These are phyloP conservation scores for Trichoplusia ni DNA, from an alignment of 1,140 invertebrate species.

Conservation along the genomic window DNA sequence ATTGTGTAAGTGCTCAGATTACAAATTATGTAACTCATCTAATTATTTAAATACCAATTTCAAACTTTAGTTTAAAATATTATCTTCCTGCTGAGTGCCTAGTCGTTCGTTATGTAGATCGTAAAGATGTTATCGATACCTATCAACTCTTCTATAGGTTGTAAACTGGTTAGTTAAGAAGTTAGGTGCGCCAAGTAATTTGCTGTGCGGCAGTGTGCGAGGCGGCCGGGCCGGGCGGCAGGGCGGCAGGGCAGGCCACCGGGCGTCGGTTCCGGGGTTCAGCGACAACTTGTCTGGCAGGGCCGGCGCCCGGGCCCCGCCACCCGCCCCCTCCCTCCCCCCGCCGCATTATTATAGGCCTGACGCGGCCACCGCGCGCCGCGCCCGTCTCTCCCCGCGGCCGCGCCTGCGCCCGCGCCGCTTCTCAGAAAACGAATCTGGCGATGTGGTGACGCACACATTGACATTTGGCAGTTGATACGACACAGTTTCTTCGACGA, in stretches of 20 bases:
- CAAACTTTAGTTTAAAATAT: no score
- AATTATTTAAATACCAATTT: no score
- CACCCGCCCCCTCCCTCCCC: slow-evolving; percentile 83
- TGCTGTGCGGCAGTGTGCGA: slow-evolving; percentile 41
- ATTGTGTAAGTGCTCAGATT: no score
- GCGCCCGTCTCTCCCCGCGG: slow-evolving; percentile 46
- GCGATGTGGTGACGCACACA: slow-evolving; percentile 51
- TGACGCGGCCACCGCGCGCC: slow-evolving; percentile 84
- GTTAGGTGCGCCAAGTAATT: slow-evolving; percentile 59
- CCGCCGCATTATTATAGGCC: slow-evolving; percentile 83
- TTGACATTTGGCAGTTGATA: slow-evolving; percentile 35
- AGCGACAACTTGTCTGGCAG: slow-evolving; percentile 75
- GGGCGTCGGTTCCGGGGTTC: slow-evolving; percentile 48
- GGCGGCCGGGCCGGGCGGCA: no score
- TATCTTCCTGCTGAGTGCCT: no score
- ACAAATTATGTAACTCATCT: no score
- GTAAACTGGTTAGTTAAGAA: slow-evolving; percentile 44
- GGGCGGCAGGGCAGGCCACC: slow-evolving; percentile 34
- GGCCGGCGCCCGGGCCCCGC: slow-evolving; percentile 56
- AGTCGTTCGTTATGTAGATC: slow-evolving; percentile 6
- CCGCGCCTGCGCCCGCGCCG: slow-evolving; percentile 61
- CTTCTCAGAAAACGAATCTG: slow-evolving; percentile 73
- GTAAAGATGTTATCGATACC: slow-evolving; percentile 25
- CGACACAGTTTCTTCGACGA: slow-evolving; percentile 36
- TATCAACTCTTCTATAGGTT: slow-evolving; percentile 32